phyloP scores from a whole-genome alignment of 2,797 vertebrate species.

The Pteronotus mesoamericanus region DNA sequence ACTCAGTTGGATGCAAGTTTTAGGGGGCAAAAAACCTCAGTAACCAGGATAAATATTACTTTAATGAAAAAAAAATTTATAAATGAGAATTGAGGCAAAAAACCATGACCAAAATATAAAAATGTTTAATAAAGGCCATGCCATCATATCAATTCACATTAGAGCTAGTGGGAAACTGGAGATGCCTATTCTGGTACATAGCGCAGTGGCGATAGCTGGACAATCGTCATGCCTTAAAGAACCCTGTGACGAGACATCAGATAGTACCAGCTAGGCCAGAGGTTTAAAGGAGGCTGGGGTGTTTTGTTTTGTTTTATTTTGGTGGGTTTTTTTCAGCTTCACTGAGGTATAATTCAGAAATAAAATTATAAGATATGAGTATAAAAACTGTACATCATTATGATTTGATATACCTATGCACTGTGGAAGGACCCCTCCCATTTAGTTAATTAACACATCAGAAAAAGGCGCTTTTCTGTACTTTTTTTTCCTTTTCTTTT shows the following conservation, averaged over 20 bases:
- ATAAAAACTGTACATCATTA: background rate
- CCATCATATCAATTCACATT: background rate
- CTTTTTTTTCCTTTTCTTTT: background rate
- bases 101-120: background rate
- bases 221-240: background rate
- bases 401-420: background rate
- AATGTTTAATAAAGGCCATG: background rate
- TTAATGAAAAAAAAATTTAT: background rate
- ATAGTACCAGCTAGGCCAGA: background rate
- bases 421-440: background rate
- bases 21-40: background rate
- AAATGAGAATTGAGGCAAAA: background rate
- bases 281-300: background rate
- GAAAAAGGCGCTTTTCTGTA: background rate
- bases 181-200: background rate
- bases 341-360: background rate
- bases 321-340: background rate
- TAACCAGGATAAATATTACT: background rate
- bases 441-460: background rate
- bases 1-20: background rate
- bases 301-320: no score
- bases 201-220: rapidly evolving
- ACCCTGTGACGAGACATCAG: background rate
- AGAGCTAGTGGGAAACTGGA: background rate
- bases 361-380: background rate